Evolutionary conservation across 2,888 invertebrate species (phyloP).

Genomic region (Lottia scabra): DNA sequence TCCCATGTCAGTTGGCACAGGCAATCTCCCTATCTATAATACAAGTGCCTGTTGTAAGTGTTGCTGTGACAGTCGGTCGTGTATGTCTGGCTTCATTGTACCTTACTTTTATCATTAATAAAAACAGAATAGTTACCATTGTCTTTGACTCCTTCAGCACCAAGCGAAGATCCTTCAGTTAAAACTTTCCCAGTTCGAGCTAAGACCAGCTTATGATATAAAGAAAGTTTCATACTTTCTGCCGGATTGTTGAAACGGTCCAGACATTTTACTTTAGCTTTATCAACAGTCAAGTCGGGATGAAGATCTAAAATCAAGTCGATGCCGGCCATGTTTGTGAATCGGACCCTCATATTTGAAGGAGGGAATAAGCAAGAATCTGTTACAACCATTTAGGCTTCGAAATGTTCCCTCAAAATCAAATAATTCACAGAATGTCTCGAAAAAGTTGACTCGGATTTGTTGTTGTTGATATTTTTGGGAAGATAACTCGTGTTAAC

Average conservation of each 20-base stretch:
- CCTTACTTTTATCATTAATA: too few species aligned
- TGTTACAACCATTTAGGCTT: slow-evolving; percentile 67
- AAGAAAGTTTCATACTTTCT: slow-evolving; percentile 65
- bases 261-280: slow-evolving; percentile 67
- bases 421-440: too few species aligned
- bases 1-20: too few species aligned
- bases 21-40: too few species aligned
- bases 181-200: slow-evolving; percentile 66
- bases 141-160: slow-evolving; percentile 65
- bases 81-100: too few species aligned
- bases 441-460: too few species aligned
- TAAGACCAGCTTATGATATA: slow-evolving; percentile 67
- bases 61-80: too few species aligned
- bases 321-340: slow-evolving; percentile 66
- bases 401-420: too few species aligned
- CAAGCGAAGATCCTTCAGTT: slow-evolving; percentile 66
- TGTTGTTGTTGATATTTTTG: too few species aligned
- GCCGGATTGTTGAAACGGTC: slow-evolving; percentile 66
- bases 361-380: slow-evolving; percentile 63
- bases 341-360: slow-evolving; percentile 63
- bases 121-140: slow-evolving; percentile 57
- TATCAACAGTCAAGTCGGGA: slow-evolving; percentile 67
- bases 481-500: too few species aligned
- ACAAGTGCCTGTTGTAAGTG: too few species aligned
- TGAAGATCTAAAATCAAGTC: slow-evolving; percentile 59